These are phyloP conservation scores for Phalacrocorax aristotelis DNA, from an alignment of 2,113 vertebrate genomes.

Conservation along the genomic window DNA sequence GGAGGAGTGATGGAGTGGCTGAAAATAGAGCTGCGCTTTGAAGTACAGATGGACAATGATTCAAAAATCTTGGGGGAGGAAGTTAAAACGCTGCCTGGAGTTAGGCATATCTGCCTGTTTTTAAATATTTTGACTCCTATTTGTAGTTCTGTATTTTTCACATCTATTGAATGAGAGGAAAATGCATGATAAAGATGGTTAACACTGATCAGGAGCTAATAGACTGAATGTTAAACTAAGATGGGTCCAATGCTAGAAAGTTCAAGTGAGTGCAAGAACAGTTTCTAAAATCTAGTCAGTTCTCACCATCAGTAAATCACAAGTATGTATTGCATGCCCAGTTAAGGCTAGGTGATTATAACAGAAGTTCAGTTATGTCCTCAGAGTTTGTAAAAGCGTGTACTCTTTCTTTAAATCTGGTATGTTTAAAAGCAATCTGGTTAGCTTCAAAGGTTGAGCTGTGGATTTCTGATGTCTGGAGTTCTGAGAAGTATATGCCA, in stretches of 20 bases:
- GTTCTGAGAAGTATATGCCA: not conserved
- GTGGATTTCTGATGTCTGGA: not conserved
- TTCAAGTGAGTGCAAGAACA: not conserved
- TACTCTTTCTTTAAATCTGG: not conserved
- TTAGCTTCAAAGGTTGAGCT: not conserved
- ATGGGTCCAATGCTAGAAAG: not conserved
- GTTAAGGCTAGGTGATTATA: not conserved
- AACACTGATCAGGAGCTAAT: not conserved
- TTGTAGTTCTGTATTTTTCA: not conserved
- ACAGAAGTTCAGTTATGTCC: not conserved
- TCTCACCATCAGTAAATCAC: not conserved
- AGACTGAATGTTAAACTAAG: not conserved
- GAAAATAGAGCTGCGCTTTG: not conserved
- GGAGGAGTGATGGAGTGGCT: not conserved
- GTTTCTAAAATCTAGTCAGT: not conserved
- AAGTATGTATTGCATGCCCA: not conserved
- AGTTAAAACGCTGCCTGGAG: not conserved
- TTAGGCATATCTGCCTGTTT: not conserved
- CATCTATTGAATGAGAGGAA: not conserved
- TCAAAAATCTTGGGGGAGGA: not conserved
- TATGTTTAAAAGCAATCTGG: not conserved
- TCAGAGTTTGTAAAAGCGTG: not conserved
- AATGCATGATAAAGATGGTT: not conserved
- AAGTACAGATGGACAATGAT: not conserved
- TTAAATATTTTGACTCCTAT: not conserved